Base-by-base conservation (phyloP, 2,113 vertebrate genomes). In the Myxocyprinus asiaticus region DNA sequence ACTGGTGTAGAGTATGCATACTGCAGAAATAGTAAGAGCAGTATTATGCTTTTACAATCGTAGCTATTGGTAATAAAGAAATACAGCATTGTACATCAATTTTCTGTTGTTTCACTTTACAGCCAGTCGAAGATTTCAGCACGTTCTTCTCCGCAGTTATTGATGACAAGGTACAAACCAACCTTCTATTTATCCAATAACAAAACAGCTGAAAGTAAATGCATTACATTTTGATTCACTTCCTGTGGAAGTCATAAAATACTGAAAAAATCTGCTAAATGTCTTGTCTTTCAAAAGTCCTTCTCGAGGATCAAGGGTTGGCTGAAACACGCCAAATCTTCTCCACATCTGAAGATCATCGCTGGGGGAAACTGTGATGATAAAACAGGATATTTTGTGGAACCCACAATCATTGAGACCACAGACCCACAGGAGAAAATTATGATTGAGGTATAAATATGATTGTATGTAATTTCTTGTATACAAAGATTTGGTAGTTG, bases 101-200 rank as follows among this genome's bases (percentile, higher is more conserved):
- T 43, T 68, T 63, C 55, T 82, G 66, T 71, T 71, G 14, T 86
- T 45, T 80, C 10, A 14, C 22, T 76, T 79, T 6, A 0, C 89
- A 99, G 97, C 97, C 97, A 0, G 86, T 93, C 0, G 92, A 96
- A 69, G 96, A 99, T 78, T 96, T 96, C 0, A 88, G 90, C 75
- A 94, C 94, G 0, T 98, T 97, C 84, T 94, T 98, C 88, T 98
- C 98, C 0, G 97, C 98, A 0, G 97, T 99, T 64, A 99, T 99
- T 1, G 97, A 99, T 50, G 90, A 94, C 75, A 99, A 97, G 95
- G 97, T 97, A 88, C 12, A 68, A 75, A 53, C 7, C 3, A 63
- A 22, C n/a, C 3, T 0, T 47, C 42, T 53, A 3, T 44, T 61
- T 15, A 59, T 61, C 3, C 9, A 47, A 5, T 47, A 47, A 22